A percentile compares a stretch with the other conserved stretches of the same genome.
Evolutionary conservation across 2,113 vertebrate genomes (phyloP).

Genomic region (Fulmarus glacialis): DNA sequence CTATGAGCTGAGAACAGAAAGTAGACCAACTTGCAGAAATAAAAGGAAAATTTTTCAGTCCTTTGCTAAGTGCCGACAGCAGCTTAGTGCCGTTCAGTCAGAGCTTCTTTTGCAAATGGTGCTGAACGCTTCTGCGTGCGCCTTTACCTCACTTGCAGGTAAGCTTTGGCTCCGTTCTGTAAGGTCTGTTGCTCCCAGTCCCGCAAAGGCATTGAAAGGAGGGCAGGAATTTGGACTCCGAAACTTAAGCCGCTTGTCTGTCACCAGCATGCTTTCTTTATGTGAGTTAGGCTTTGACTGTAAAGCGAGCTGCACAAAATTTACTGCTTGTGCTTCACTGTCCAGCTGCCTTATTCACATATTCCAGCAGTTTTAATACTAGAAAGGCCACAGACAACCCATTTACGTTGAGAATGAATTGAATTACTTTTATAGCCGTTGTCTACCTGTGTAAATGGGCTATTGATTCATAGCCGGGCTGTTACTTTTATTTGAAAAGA

Average conservation of each 20-base stretch:
- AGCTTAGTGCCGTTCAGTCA: neutral
- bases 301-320: neutral
- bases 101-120: neutral
- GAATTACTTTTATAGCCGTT: neutral
- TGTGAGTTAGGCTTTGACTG: neutral
- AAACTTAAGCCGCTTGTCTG: neutral
- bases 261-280: neutral
- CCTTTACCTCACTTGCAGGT: neutral
- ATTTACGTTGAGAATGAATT: neutral
- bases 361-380: neutral
- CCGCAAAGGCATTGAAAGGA: neutral
- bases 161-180: neutral
- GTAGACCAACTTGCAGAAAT: neutral
- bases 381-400: neutral
- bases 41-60: neutral
- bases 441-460: neutral
- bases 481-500: neutral
- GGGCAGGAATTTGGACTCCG: neutral
- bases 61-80: neutral
- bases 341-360: neutral
- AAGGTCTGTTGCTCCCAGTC: neutral
- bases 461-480: neutral
- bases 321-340: neutral
- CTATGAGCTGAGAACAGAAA: neutral
- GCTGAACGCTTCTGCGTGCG: rapidly evolving